A percentile compares a stretch with the other conserved stretches of the same genome.
Evolutionary conservation across 2,888 invertebrate species (phyloP).

Genomic region (Lagria hirta): DNA sequence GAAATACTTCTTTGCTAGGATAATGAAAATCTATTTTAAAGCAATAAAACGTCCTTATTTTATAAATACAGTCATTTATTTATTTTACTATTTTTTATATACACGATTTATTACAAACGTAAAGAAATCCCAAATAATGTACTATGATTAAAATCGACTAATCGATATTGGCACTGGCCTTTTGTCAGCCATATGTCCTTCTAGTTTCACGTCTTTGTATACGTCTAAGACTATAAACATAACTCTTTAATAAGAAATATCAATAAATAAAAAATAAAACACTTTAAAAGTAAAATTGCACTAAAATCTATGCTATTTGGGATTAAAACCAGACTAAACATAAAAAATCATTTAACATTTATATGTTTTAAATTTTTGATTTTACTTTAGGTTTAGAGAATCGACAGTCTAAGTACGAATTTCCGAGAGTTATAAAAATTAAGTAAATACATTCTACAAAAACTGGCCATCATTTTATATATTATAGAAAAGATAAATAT

Average conservation of each 20-base stretch:
- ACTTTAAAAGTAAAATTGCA: slow-evolving; percentile 38
- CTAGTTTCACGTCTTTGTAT: slow-evolving; percentile 31
- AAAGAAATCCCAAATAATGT: slow-evolving; percentile 39
- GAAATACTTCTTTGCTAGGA: no score
- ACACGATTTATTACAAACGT: slow-evolving; percentile 48
- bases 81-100: slow-evolving; percentile 46
- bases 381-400: slow-evolving; percentile 4
- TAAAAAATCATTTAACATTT: slow-evolving; percentile 12
- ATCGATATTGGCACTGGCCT: slow-evolving; percentile 44
- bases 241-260: slow-evolving; percentile 29
- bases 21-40: no score
- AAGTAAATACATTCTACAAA: slow-evolving; percentile 37
- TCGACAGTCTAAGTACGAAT: slow-evolving; percentile 24
- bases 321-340: slow-evolving; percentile 23
- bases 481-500: slow-evolving; percentile 36
- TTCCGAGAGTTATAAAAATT: slow-evolving; percentile 24
- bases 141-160: slow-evolving; percentile 32
- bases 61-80: slow-evolving; percentile 50
- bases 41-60: no score
- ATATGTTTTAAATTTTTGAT: slow-evolving; percentile 18
- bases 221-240: slow-evolving; percentile 32
- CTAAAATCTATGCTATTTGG: slow-evolving; percentile 34
- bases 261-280: slow-evolving; percentile 32
- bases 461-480: slow-evolving; percentile 42
- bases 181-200: slow-evolving; percentile 31